A percentile compares a stretch with the other conserved stretches of the same genome.
Evolutionary conservation across 2,888 invertebrate species (phyloP).

Genomic region (Tethea ocularis): DNA sequence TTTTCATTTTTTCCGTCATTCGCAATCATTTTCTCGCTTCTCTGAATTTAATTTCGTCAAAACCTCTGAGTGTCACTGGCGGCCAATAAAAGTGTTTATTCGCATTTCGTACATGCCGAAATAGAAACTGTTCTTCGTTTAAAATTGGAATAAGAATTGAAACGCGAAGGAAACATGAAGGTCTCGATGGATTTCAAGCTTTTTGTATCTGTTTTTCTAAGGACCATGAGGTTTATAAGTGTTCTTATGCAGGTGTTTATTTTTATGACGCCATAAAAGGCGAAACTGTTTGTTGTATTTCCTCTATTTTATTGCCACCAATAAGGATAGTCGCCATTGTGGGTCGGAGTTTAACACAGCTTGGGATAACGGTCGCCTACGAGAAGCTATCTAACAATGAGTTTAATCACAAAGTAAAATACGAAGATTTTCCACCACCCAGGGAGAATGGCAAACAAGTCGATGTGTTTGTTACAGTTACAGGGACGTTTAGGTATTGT

Average conservation of each 20-base stretch:
- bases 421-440: not conserved
- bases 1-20: not conserved
- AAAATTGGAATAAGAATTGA: not conserved
- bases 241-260: slow-evolving; percentile 2
- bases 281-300: slow-evolving; percentile 3
- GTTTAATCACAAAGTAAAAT: slow-evolving; percentile 4
- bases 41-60: slow-evolving; percentile 5
- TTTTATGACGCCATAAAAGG: not conserved
- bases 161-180: not conserved
- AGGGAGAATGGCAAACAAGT: not conserved
- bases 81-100: not conserved
- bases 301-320: slow-evolving; percentile 4
- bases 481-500: not conserved
- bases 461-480: not conserved
- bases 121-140: not conserved
- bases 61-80: slow-evolving; percentile 3
- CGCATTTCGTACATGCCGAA: not conserved
- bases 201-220: not conserved
- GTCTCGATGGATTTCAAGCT: not conserved
- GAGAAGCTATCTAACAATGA: slow-evolving; percentile 1
- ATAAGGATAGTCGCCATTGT: slow-evolving; percentile 1
- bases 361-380: slow-evolving; percentile 1
- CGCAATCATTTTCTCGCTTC: slow-evolving; percentile 7
- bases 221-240: not conserved
- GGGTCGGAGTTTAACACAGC: not conserved